These are phyloP conservation scores for Acridotheres tristis DNA, from an alignment of 2,797 vertebrate genomes.

Conservation along the genomic window DNA sequence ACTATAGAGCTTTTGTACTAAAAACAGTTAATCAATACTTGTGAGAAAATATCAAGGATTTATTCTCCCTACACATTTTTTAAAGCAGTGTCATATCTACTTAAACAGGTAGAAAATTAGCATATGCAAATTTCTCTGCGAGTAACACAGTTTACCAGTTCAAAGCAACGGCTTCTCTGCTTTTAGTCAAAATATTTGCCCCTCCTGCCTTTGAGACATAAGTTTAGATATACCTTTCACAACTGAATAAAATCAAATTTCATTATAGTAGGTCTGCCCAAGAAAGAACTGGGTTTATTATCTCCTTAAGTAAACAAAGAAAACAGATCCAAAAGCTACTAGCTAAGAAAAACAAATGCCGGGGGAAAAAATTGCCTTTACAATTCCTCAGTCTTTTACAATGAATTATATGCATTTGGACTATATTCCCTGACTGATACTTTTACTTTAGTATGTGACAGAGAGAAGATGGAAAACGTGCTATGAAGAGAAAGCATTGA, in stretches of 20 bases:
- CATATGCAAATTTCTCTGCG: neutral
- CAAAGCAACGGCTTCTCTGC: neutral
- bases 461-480: conserved; percentile 10
- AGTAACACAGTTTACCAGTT: neutral
- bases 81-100: neutral
- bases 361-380: neutral
- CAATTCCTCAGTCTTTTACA: neutral
- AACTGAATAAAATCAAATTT: neutral
- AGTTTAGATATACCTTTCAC: neutral
- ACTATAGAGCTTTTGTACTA: neutral
- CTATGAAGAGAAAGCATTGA: conserved; percentile 9
- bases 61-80: neutral
- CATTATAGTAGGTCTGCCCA: neutral
- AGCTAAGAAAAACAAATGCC: neutral
- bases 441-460: conserved; percentile 21
- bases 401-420: neutral
- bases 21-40: neutral
- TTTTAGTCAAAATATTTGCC: neutral
- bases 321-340: neutral
- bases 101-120: neutral
- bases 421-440: neutral
- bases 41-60: neutral
- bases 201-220: neutral
- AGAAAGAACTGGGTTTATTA: neutral
- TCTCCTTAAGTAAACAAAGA: neutral